Evolutionary conservation across 1,140 invertebrate species (phyloP).

Genomic region (Camponotus vicinus): DNA sequence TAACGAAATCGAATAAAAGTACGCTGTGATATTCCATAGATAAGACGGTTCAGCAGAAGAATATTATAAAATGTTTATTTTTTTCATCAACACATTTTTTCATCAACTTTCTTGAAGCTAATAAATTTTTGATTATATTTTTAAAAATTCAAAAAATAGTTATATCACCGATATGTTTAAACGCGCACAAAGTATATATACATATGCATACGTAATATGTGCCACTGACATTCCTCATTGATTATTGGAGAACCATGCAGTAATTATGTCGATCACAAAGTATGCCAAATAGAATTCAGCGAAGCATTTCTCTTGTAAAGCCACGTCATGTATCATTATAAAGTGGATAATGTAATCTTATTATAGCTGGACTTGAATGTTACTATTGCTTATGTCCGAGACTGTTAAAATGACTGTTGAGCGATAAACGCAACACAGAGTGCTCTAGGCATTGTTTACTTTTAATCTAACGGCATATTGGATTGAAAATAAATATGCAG

Average conservation of each 20-base stretch:
- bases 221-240: slow-evolving; percentile 70
- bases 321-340: slow-evolving; percentile 68
- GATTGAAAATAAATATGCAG: background rate
- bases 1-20: slow-evolving; percentile 30
- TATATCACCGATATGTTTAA: slow-evolving; percentile 25
- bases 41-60: background rate
- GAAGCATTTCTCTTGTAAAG: slow-evolving; percentile 66
- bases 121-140: slow-evolving; percentile 36
- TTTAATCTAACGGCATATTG: slow-evolving; percentile 10
- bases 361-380: slow-evolving; percentile 42
- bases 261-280: slow-evolving; percentile 66
- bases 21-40: slow-evolving; percentile 25
- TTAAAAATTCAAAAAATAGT: slow-evolving; percentile 24
- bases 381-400: slow-evolving; percentile 29
- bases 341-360: slow-evolving; percentile 72
- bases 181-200: slow-evolving; percentile 43
- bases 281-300: slow-evolving; percentile 68
- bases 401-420: background rate
- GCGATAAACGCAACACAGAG: background rate
- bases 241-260: slow-evolving; percentile 54
- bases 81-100: slow-evolving; percentile 26
- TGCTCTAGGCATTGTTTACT: slow-evolving; percentile 11
- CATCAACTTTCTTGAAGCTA: background rate
- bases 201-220: slow-evolving; percentile 41
- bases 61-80: slow-evolving; percentile 14